These are phyloP conservation scores for Gavia stellata DNA, from an alignment of 2,113 vertebrate species.

Conservation along the genomic window DNA sequence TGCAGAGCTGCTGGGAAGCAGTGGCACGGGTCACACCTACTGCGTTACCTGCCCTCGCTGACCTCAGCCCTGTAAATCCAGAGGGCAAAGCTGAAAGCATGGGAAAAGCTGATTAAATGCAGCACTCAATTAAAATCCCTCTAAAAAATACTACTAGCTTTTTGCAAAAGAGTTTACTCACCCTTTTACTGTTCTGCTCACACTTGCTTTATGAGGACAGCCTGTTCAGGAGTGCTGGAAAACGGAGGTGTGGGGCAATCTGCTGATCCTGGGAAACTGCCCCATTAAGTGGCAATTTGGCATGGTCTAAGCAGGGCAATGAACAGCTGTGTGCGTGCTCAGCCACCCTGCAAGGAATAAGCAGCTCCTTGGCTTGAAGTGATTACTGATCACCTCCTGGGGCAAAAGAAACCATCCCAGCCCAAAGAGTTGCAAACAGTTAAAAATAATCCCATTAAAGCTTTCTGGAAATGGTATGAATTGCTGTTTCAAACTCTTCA, in stretches of 20 bases:
- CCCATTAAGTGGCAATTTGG: background rate
- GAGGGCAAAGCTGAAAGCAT: background rate
- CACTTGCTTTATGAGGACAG: background rate
- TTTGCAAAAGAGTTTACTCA: background rate
- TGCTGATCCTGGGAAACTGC: rapidly evolving
- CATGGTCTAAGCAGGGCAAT: background rate
- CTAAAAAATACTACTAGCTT: background rate
- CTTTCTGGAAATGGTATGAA: background rate
- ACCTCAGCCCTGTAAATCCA: background rate
- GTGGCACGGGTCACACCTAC: background rate
- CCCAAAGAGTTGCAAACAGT: background rate
- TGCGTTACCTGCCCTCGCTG: background rate
- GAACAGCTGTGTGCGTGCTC: background rate
- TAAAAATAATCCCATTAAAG: background rate
- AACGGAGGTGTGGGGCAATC: background rate
- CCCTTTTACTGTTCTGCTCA: background rate
- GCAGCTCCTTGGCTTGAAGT: background rate
- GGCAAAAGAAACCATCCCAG: background rate
- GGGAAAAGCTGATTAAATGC: conserved; percentile 26
- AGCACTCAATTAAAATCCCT: background rate
- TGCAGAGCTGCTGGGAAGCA: background rate
- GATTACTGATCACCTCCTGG: background rate
- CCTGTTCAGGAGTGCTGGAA: background rate
- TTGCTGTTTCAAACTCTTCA: background rate
- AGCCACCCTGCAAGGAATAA: background rate